These are phyloP conservation scores for Sakesphorus luctuosus DNA, from an alignment of 2,113 vertebrate species.

Conservation along the genomic window DNA sequence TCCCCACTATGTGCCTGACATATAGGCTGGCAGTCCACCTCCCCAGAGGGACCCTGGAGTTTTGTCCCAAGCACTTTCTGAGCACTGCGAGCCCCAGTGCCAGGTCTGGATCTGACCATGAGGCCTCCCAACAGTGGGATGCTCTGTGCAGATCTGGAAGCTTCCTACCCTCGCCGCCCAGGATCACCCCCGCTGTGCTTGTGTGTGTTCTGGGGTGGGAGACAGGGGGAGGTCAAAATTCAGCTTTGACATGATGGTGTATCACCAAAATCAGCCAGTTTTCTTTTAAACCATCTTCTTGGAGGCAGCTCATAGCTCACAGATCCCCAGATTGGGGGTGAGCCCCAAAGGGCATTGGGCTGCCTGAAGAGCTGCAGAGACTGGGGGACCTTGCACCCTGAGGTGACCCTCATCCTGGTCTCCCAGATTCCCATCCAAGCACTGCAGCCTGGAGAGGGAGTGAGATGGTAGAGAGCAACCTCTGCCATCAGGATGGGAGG, in stretches of 20 bases:
- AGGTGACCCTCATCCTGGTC: rapidly evolving
- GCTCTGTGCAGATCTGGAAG: rapidly evolving
- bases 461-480: background rate
- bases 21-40: background rate
- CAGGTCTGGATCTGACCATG: background rate
- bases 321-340: background rate
- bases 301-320: background rate
- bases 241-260: background rate
- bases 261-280: background rate
- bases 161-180: background rate
- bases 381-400: rapidly evolving
- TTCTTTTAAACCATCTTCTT: background rate
- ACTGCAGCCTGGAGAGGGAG: background rate
- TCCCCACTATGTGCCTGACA: background rate
- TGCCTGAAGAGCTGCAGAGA: background rate
- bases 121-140: rapidly evolving
- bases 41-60: background rate
- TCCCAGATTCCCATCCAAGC: background rate
- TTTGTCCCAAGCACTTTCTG: background rate
- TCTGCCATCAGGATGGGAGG: background rate
- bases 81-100: background rate
- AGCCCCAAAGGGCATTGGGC: rapidly evolving
- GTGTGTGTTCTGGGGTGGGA: rapidly evolving
- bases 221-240: background rate
- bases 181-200: background rate